Conservation (phyloP, 1,140 invertebrate species). For the Vanessa tameamea region DNA sequence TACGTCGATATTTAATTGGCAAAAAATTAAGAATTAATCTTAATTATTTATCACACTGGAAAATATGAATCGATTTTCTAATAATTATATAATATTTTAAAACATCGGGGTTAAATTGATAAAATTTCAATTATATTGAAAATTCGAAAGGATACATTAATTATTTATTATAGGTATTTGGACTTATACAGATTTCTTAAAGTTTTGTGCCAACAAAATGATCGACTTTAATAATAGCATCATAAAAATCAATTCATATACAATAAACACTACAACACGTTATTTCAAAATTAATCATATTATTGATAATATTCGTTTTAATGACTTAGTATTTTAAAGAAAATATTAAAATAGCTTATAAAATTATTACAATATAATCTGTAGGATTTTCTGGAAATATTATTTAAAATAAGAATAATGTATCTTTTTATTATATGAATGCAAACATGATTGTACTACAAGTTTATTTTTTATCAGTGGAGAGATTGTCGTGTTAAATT, state of each 20-base stretch:
- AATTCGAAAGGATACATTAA: no score
- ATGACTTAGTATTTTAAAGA: slow-evolving; percentile 32
- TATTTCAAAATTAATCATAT: slow-evolving; percentile 10
- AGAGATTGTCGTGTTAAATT: not conserved
- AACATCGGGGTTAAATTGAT: no score
- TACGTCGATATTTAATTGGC: not conserved
- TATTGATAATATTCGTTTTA: slow-evolving; percentile 19
- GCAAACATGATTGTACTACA: slow-evolving; percentile 44
- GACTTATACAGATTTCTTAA: not conserved
- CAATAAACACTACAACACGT: slow-evolving; percentile 13
- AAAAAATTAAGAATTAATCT: slow-evolving; percentile 1
- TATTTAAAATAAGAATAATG: not conserved
- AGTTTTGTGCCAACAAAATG: slow-evolving; percentile 14
- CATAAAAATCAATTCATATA: slow-evolving; percentile 19
- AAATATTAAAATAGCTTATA: slow-evolving; percentile 21
- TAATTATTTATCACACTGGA: not conserved
- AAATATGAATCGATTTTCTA: no score
- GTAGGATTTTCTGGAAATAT: not conserved
- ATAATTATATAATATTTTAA: no score
- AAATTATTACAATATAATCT: not conserved
- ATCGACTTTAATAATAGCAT: slow-evolving; percentile 6
- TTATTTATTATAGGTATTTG: no score
- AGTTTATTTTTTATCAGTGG: slow-evolving; percentile 17
- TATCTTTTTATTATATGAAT: slow-evolving; percentile 33
- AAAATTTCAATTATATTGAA: no score